phyloP scores from a whole-genome alignment of 1,140 invertebrate species.

The Apis dorsata region DNA sequence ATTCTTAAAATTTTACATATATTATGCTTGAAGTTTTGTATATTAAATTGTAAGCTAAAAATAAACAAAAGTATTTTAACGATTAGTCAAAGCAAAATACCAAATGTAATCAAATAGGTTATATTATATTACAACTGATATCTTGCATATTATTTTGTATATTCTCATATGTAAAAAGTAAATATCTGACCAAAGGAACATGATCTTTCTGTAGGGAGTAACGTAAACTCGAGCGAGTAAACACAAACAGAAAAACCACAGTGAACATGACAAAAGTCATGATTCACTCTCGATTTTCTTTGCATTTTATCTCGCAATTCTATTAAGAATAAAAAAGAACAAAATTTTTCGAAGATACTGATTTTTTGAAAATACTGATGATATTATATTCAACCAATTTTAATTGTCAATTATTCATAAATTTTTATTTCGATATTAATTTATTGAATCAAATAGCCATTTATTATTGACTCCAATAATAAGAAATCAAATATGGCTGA shows the following conservation, averaged over 20 bases:
- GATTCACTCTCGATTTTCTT: slow-evolving; percentile 34
- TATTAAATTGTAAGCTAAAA: background rate
- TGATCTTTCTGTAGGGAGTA: slow-evolving; percentile 3
- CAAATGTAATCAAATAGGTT: background rate
- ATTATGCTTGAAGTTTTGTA: too few relatives aligned
- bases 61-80: background rate
- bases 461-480: too few relatives aligned
- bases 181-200: background rate
- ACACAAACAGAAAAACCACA: slow-evolving; percentile 23
- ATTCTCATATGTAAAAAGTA: slow-evolving; percentile 2
- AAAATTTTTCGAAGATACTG: background rate
- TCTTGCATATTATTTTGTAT: background rate
- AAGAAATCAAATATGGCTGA: background rate
- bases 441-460: background rate
- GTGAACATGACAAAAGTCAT: slow-evolving; percentile 6
- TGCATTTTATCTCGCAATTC: background rate
- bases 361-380: too few relatives aligned
- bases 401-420: too few relatives aligned
- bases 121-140: background rate
- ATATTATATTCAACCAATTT: too few relatives aligned
- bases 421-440: background rate
- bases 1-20: too few relatives aligned
- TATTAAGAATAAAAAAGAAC: background rate
- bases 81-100: background rate
- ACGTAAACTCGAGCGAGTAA: slow-evolving; percentile 34